These are phyloP conservation scores for Pachymerium ferrugineum DNA, from an alignment of 2,888 invertebrate genomes.

Conservation along the genomic window DNA sequence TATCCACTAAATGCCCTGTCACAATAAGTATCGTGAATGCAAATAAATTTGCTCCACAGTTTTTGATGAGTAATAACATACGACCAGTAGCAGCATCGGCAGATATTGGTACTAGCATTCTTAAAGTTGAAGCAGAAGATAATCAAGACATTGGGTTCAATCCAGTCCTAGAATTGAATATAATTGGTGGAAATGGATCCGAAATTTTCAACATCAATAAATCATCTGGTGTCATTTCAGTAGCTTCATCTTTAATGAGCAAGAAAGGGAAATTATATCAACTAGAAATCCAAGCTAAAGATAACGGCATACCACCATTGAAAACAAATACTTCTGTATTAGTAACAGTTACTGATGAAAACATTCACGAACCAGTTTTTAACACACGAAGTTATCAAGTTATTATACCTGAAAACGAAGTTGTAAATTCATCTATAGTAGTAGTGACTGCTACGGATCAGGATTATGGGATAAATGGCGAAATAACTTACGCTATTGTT, in stretches of 20 bases:
- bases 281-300: slow-evolving; percentile 67
- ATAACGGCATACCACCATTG: slow-evolving; percentile 82
- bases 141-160: slow-evolving; percentile 78
- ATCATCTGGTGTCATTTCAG: slow-evolving; percentile 55
- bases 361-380: slow-evolving; percentile 72
- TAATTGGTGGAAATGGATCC: slow-evolving; percentile 70
- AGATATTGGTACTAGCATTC: slow-evolving; percentile 62
- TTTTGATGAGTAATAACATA: slow-evolving; percentile 66
- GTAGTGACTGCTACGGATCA: slow-evolving; percentile 77
- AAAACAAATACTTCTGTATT: slow-evolving; percentile 67
- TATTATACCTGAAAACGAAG: slow-evolving; percentile 85
- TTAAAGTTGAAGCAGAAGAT: slow-evolving; percentile 69
- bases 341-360: slow-evolving; percentile 78
- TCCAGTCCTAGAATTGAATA: slow-evolving; percentile 75
- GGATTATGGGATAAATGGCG: slow-evolving; percentile 81
- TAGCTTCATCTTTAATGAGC: not conserved
- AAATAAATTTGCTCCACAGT: slow-evolving; percentile 84
- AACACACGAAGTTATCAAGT: slow-evolving; percentile 76
- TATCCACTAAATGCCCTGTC: slow-evolving; percentile 80
- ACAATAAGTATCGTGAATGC: slow-evolving; percentile 85
- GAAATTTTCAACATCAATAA: slow-evolving; percentile 67
- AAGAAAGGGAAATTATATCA: not conserved
- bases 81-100: slow-evolving; percentile 77
- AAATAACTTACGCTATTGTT: slow-evolving; percentile 74
- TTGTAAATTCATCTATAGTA: slow-evolving; percentile 74